Base-by-base conservation (phyloP, 2,797 vertebrate species). In the Neoniphon sammara region DNA sequence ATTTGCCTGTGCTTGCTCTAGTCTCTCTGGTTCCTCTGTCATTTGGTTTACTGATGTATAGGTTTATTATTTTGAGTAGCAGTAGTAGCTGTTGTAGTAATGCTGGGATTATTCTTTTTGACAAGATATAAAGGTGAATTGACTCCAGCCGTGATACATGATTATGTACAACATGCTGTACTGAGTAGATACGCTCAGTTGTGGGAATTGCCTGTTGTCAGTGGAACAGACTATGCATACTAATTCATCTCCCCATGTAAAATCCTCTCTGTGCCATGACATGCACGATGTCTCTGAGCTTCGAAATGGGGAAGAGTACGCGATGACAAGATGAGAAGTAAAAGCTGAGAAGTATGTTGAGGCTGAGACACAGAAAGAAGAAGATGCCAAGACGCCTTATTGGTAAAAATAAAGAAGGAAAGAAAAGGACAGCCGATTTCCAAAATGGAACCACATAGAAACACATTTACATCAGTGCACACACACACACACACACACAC, bases 251-350 rank as follows among this genome's bases (percentile, higher is more conserved):
- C 31, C n/a, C 0, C 78, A 81, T 78, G 74, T 68, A 70, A 50
- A 55, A 58, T 11, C 25, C 30, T 39, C 3, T 69, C 17, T 39
- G 23, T 20, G 57, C 42, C 31, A 34, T 30, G 30, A 36, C 75
- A 76, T 80, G 79, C 79, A 75, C 20, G 30, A 46, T 47, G 53
- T 55, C 50, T 34, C 42, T 12, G 25, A 42, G 31, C 34, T 18
- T 52, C 44, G 1, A 60, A 7, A 36, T 5, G 57, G 46, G 25
- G 54, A 54, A 2, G 1, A 8, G 8, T 31, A 18, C 10, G 17
- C n/a, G 31, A 36, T 58, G 55, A n/a, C 9, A 31, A 27, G 31
- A 54, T n/a, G 30, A 62, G 57, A 53, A 66, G 27, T 39, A 47
- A 20, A 47, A 20, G 23, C 42, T 3, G 14, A 73, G 15, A 1